Evolutionary conservation across 1,140 invertebrate genomes (phyloP), one percentile per base, ranked within the genome.

Genomic region (Trichogramma pretiosum): DNA sequence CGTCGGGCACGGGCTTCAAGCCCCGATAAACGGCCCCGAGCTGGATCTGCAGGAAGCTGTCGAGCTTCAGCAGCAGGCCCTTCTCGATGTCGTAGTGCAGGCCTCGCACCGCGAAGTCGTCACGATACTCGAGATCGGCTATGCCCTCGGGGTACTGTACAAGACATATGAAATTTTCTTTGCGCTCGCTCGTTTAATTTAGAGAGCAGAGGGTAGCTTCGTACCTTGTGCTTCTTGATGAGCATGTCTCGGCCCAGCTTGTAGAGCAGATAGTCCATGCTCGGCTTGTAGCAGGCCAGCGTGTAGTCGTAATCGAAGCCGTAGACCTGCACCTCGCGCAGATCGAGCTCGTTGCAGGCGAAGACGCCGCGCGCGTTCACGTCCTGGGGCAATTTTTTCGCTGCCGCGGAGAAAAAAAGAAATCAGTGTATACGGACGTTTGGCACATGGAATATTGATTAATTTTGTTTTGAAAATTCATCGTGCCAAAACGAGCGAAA

Each of bases 301-400:
- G 95, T 98, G 63, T 98, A 98, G 67, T 98, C 95, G 76, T 98
- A 98, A 74, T 98, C 95, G 76, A 98, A 98, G 14, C 95, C 95
- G 77, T 96, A 98, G 1, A 97, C 89, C 60, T 90, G 80, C 26
- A 98, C 87, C 64, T 95, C 87, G 48, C 83, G 78, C 18, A 98
- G 68, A 68, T 95, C 85, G 17, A 97, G 73, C 65, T 98, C 93
- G 74, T 98, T 98, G 70, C 93, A 97, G n/a, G 91, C 90, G 76
- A 97, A 98, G 1, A 98, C 89, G 16, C 85, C 89, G 56, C 78
- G 74, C 1, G 81, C 77, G 61, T 90, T 86, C 0, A 93, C 88
- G 75, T 93, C 85, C 58, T 82, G 79, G 16, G 89, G 89, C 10
- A 90, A 68, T 60, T 92, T 92, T 64, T 91, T 92, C 2, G 87